Evolutionary conservation across 2,797 vertebrate species (phyloP), one percentile per base, ranked within the genome.

Genomic region (Helarctos malayanus): DNA sequence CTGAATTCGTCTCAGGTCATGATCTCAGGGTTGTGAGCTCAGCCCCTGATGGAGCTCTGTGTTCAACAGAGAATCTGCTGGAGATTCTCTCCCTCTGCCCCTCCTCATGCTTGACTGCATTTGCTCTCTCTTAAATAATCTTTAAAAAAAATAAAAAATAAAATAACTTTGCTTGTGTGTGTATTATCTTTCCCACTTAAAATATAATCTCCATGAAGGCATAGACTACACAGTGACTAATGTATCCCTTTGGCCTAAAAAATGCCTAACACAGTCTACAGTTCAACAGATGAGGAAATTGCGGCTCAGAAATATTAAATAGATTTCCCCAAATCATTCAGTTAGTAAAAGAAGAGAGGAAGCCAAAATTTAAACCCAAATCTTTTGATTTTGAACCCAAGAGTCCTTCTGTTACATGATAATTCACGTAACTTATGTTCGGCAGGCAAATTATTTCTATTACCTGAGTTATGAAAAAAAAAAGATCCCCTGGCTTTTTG

Each of bases 401-500:
- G 32, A 68, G 56, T 63, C 19, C 13, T 85, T 80, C 35, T 82
- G 21, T 49, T 56, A 41, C 16, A 25, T 47, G 86, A 35, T 32
- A 78, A 93, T 35, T 68, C 41, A 92, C 21, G 16, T n/a, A 57
- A 29, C 68, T 47, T 38, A 41, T 13, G 11, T 91, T 95, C 8
- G 81, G 6, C 7, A 56, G 10, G 7, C 35, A 95, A 94, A 63
- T 94, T 92, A 87, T 63, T 96, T 97, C 76, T 78, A 35, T 81
- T 65, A 83, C 57, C 29, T 59, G 19, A 93, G 23, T 96, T 89
- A 65, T 19, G 1, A 15, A 32, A 87, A 89, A 84, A 32, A 84
- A 89, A 84, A 89, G 69, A 29, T 83, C n/a, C 21, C 0, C 27
- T 84, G 49, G 38, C 13, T 69, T 91, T 97, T 82, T 96, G 27